phyloP scores from a whole-genome alignment of 2,113 vertebrate species.

The Istiophorus platypterus region DNA sequence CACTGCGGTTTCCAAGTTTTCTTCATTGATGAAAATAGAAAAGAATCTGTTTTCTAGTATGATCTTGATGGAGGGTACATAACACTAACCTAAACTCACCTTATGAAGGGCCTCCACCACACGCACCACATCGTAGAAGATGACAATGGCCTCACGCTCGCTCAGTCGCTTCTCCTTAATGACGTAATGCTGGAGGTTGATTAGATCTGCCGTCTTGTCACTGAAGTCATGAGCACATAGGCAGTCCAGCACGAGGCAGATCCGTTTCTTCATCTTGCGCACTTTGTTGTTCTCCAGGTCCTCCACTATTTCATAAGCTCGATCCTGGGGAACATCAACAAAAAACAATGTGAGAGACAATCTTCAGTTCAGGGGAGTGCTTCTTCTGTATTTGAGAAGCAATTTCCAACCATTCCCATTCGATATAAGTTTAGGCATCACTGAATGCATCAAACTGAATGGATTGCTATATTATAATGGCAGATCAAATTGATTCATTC shows the following conservation, averaged over 20 bases:
- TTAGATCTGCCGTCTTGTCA: constrained; percentile 97
- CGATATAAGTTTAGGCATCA: constrained; percentile 4
- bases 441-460: constrained; percentile 41
- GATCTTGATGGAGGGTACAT: background rate
- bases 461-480: background rate
- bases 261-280: constrained; percentile 95
- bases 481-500: constrained; percentile 24
- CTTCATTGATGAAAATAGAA: background rate
- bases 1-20: background rate
- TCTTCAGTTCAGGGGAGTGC: background rate
- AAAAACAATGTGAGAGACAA: background rate
- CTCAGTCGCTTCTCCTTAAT: constrained; percentile 98
- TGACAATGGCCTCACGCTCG: constrained; percentile 96
- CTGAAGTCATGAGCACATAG: constrained; percentile 98
- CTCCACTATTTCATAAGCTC: constrained; percentile 94
- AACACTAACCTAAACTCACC: constrained; percentile 78
- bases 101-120: constrained; percentile 98
- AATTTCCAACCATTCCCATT: constrained; percentile 18
- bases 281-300: constrained; percentile 91
- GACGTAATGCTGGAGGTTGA: constrained; percentile 99
- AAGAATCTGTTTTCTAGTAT: background rate
- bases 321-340: constrained; percentile 86
- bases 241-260: constrained; percentile 98
- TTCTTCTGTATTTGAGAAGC: constrained; percentile 24
- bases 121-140: constrained; percentile 98